Evolutionary conservation across 2,113 vertebrate genomes (phyloP).

Genomic region (Lagopus muta): DNA sequence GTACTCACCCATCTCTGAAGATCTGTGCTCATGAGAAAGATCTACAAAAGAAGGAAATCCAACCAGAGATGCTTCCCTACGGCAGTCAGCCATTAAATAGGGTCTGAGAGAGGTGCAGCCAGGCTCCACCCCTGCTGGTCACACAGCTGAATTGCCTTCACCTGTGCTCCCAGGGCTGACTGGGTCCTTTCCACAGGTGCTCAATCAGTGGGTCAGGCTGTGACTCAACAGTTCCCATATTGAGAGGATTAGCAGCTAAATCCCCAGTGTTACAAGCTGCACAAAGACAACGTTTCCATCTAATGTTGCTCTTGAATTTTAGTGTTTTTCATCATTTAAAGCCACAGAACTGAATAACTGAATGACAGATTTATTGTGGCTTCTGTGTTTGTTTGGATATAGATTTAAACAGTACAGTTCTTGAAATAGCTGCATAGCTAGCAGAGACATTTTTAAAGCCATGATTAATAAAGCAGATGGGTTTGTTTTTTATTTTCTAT

Average conservation of each 20-base stretch:
- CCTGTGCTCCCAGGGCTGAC: no score
- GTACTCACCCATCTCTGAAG: no score
- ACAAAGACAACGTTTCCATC: neutral
- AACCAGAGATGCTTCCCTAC: no score
- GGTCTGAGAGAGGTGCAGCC: no score
- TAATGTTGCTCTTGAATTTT: neutral
- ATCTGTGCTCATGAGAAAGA: no score
- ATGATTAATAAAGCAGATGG: slow-evolving; percentile 37
- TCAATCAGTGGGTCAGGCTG: no score
- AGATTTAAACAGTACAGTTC: neutral
- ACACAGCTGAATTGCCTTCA: no score
- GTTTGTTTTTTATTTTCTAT: slow-evolving; percentile 23
- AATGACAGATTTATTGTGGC: slow-evolving; percentile 41
- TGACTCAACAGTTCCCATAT: no score
- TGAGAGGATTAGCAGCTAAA: neutral
- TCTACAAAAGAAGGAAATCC: no score
- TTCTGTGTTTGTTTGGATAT: slow-evolving; percentile 33
- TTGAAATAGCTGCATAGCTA: slow-evolving; percentile 33
- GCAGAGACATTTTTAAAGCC: slow-evolving; percentile 14
- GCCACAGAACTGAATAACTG: neutral
- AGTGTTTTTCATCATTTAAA: slow-evolving; percentile 12
- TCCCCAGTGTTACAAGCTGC: neutral
- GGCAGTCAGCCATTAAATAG: no score
- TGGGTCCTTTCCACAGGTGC: no score
- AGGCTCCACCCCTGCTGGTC: no score